Conservation (phyloP, 92 coral and sea anemone genomes). For the Parazoanthus atlanticus region DNA sequence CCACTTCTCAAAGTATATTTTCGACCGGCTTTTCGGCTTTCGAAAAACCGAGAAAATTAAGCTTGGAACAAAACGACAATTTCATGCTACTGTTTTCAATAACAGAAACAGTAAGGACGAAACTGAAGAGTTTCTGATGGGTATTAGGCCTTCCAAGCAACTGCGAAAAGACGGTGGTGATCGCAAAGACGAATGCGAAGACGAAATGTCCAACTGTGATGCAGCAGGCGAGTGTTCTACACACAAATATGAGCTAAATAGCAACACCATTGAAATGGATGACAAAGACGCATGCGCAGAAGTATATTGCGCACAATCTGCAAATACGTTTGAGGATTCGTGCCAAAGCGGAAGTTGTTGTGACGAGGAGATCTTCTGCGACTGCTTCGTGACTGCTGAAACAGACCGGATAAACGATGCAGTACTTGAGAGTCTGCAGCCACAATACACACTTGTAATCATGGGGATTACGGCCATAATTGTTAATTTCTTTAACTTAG, state of each 20-base stretch:
- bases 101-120: background rate
- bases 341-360: background rate
- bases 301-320: background rate
- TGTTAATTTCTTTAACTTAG: background rate
- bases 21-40: slow-evolving; percentile 24
- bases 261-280: background rate
- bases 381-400: background rate
- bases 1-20: background rate
- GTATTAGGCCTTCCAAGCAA: slow-evolving; percentile 3
- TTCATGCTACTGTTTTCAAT: background rate
- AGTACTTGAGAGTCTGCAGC: background rate
- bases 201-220: background rate
- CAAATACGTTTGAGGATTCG: background rate
- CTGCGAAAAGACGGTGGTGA: background rate
- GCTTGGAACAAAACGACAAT: background rate
- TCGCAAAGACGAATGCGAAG: background rate
- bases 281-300: background rate
- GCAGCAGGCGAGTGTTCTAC: background rate
- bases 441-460: background rate
- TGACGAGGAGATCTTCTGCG: background rate
- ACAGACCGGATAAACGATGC: slow-evolving; percentile 2
- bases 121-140: background rate
- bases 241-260: background rate
- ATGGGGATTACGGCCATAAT: slow-evolving; percentile 5
- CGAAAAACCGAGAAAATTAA: background rate